Evolutionary conservation across 2,888 invertebrate genomes (phyloP), one percentile per base, ranked within the genome.

Genomic region (Ferdinandea cuprea): DNA sequence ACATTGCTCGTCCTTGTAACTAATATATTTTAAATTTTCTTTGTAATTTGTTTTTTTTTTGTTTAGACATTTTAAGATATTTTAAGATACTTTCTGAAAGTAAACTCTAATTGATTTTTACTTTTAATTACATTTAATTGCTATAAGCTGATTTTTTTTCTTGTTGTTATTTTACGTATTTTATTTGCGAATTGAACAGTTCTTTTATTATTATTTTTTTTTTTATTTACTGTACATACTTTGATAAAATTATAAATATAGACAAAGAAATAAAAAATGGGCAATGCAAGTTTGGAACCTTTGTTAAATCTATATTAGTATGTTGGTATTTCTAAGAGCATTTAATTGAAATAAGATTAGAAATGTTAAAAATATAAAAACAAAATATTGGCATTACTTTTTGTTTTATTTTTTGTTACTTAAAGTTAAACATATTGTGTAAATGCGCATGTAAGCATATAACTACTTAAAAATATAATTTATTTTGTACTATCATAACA

Each of bases 401-500:
- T 35, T 35, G 35, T 11, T 11, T 35, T 11, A 3, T 9, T 35
- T 11, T 8, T 9, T 35, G 35, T 35, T 35, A 35, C n/a, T 35
- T 11, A 9, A 35, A 35, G 11, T 3, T 2, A 1, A 9, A 0
- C 3, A 3, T 35, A 8, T 11, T 35, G 0, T 11, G 9, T 35
- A 3, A 35, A 11, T 35, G 3, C 35, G n/a, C 8, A 35, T 35
- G 9, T 35, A 6, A 11, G 35, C 35, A n/a, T n/a, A 42, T 35
- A 35, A 35, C 35, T 35, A 35, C 7, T 40, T 13, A 13, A 40
- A 2, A 13, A n/a, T n/a, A n/a, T 15, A 35, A 54, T 56, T 54
- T 17, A 28, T 25, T 72, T 72, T 72, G 74, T 74, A 74, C 74
- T 74, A 50, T 74, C 48, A 66, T 74, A 74, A 56, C 30, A 50